Percentiles rank a stretch among this genome's conserved stretches.
Conservation (phyloP, 2,113 vertebrate genomes). For the Aegithalos caudatus region DNA sequence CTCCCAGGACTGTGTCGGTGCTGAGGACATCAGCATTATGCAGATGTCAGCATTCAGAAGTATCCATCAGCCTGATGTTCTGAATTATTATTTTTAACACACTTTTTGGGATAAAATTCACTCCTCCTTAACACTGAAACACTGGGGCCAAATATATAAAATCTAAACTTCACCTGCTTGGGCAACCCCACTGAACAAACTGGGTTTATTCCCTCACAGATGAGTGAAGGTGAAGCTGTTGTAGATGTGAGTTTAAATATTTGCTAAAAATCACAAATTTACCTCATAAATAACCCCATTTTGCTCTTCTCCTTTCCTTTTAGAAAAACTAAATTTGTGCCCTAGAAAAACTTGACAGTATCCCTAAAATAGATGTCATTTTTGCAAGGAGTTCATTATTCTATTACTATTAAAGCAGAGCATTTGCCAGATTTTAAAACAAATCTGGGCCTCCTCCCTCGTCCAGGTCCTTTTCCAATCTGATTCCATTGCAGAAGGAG, state of each 20-base stretch:
- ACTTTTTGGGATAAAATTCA: not conserved
- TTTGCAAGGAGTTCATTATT: conserved; percentile 11
- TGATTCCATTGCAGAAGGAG: not conserved
- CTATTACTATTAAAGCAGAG: not conserved
- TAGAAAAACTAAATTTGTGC: not conserved
- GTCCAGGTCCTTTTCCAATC: not conserved
- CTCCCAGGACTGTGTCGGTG: not conserved
- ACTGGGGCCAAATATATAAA: not conserved
- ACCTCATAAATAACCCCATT: not conserved
- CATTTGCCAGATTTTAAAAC: conserved; percentile 3
- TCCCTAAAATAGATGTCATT: not conserved
- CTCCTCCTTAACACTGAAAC: not conserved
- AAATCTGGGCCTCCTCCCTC: not conserved
- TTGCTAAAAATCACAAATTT: not conserved
- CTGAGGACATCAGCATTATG: too few relatives aligned
- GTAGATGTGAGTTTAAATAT: not conserved
- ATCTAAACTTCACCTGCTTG: not conserved
- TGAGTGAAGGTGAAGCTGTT: not conserved
- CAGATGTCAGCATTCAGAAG: not conserved
- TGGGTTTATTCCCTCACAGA: not conserved
- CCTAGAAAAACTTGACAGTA: not conserved
- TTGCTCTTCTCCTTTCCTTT: not conserved
- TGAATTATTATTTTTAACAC: not conserved
- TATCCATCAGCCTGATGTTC: not conserved
- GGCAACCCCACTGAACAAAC: not conserved